These are phyloP conservation scores for Catharus ustulatus DNA, from an alignment of 2,797 vertebrate species.

Conservation along the genomic window DNA sequence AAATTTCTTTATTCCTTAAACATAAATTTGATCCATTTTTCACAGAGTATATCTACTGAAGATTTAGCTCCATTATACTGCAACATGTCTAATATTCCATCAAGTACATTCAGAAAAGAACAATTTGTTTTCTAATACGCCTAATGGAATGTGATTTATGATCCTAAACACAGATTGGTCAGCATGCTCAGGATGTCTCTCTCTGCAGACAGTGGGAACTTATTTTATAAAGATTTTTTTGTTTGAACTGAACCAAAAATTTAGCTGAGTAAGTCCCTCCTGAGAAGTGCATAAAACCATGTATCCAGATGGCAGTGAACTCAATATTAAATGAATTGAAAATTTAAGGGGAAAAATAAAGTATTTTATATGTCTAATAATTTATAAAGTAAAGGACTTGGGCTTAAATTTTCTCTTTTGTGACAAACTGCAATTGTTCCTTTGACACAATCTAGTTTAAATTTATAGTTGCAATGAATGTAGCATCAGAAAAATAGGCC, in stretches of 20 bases:
- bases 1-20: conserved; percentile 11
- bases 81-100: conserved; percentile 16
- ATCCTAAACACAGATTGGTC: conserved; percentile 31
- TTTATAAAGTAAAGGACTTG: conserved; percentile 34
- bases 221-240: not conserved
- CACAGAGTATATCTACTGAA: not conserved
- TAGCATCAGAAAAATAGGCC: conserved; percentile 40
- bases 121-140: conserved; percentile 36
- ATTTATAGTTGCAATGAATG: conserved; percentile 50
- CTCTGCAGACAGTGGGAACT: not conserved
- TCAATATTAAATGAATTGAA: conserved; percentile 29
- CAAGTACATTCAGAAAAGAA: not conserved
- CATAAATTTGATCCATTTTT: not conserved
- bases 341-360: conserved; percentile 52
- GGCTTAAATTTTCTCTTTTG: conserved; percentile 45
- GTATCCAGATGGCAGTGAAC: not conserved
- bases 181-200: not conserved
- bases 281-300: conserved; percentile 3
- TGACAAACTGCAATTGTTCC: conserved; percentile 61
- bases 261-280: not conserved
- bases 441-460: conserved; percentile 58
- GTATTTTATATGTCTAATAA: conserved; percentile 44
- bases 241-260: conserved; percentile 1
- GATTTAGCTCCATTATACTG: not conserved
- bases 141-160: conserved; percentile 54